Base-by-base conservation (phyloP, 2,797 vertebrate genomes). In the Champsocephalus esox region DNA sequence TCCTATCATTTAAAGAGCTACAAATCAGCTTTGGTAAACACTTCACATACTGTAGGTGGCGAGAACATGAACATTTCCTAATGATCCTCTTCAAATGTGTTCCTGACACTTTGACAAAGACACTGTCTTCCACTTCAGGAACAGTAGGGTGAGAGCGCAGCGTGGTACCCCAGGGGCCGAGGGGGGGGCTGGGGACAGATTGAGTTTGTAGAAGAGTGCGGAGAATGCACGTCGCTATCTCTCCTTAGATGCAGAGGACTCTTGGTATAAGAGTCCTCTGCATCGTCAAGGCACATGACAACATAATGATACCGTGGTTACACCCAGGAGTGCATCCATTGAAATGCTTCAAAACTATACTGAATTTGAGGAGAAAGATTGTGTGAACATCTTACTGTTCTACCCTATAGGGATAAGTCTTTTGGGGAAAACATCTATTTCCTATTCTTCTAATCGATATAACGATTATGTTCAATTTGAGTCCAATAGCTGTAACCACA, bases 61-160 rank as follows among this genome's bases (percentile, higher is more conserved):
- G 49, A 61, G 59, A 66, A 50, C 38, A 50, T 70, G 65, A 62
- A 57, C 16, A 62, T 67, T 28, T 52, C 8, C 32, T 81, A 66
- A 77, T 65, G 59, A 77, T 70, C 28, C 41, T 85, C 63, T 78
- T 44, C 32, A 57, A 88, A 41, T 21, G 1, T 58, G 16, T 48
- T 71, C 38, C 52, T 50, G 45, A 34, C 50, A 28, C 8, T 82
- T 84, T 89, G 86, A 87, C 79, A 81, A 82, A 79, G 82, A 44
- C 75, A 65, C 49, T 49, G 70, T 66, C 77, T 73, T 87, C 75
- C 51, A 64, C 80, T 80, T 80, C 66, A 34, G 58, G 58, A 84
- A 62, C 75, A 79, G 54, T 46, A 81, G 77, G 83, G 54, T 49
- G 57, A 46, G 67, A 75, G 64, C 13, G 43, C 45, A 65, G 54